Conservation (phyloP, 2,113 vertebrate genomes). For the Perccottus glenii region DNA sequence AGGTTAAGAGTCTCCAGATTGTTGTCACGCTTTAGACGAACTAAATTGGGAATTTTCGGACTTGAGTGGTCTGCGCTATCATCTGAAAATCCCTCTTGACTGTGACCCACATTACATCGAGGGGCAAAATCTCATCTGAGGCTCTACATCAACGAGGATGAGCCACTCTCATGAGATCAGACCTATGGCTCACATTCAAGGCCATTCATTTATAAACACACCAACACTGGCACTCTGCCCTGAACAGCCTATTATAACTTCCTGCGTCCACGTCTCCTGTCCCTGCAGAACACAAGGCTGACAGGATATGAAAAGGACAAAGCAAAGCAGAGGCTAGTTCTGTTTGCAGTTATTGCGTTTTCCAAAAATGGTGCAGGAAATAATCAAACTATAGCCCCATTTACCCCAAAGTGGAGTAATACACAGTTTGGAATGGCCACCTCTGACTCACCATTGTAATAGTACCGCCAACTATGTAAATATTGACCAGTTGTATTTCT, state of each 20-base stretch:
- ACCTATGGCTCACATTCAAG: slow-evolving; percentile 53
- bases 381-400: slow-evolving; percentile 34
- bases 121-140: slow-evolving; percentile 56
- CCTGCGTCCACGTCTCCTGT: slow-evolving; percentile 32
- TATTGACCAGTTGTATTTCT: neutral
- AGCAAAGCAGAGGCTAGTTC: slow-evolving; percentile 24
- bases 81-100: slow-evolving; percentile 28
- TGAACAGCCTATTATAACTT: slow-evolving; percentile 37
- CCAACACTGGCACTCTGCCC: slow-evolving; percentile 19
- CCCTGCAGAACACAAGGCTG: slow-evolving; percentile 18
- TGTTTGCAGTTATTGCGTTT: slow-evolving; percentile 25
- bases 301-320: slow-evolving; percentile 37
- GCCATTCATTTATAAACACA: slow-evolving; percentile 37
- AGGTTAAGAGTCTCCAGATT: neutral
- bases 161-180: slow-evolving; percentile 49
- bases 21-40: neutral
- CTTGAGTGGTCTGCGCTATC: slow-evolving; percentile 35
- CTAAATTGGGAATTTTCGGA: slow-evolving; percentile 24
- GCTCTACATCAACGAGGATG: slow-evolving; percentile 59
- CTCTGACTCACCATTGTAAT: neutral
- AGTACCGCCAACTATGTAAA: neutral
- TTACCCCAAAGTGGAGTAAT: slow-evolving; percentile 4
- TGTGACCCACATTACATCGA: slow-evolving; percentile 56
- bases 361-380: slow-evolving; percentile 22
- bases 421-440: neutral